phyloP scores from a whole-genome alignment of 2,113 vertebrate genomes.

The Origma solitaria region DNA sequence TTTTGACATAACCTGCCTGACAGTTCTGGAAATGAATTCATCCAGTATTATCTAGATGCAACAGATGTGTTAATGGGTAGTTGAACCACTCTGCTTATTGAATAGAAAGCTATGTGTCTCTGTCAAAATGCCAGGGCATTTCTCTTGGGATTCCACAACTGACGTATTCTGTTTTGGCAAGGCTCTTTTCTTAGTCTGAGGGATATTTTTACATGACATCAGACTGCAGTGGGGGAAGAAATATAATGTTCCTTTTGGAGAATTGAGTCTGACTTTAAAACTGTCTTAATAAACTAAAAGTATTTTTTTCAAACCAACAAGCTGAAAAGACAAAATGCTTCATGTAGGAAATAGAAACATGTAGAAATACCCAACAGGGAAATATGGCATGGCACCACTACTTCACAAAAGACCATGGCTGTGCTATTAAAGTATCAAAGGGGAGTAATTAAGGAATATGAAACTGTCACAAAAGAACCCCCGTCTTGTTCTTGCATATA shows the following conservation, averaged over 20 bases:
- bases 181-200: not conserved
- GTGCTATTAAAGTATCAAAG: not conserved
- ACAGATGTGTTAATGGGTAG: not conserved
- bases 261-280: not conserved
- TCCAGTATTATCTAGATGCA: not conserved
- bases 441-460: not conserved
- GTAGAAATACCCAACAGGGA: not conserved
- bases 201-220: not conserved
- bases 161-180: not conserved
- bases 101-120: not conserved
- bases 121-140: not conserved
- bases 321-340: not conserved
- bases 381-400: not conserved
- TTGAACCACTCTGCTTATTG: not conserved
- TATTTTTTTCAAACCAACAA: not conserved
- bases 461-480: not conserved
- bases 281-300: not conserved
- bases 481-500: not conserved
- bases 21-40: fast-evolving
- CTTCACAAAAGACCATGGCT: not conserved
- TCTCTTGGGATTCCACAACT: not conserved
- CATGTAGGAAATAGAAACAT: not conserved
- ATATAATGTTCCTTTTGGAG: not conserved
- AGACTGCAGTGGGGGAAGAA: not conserved
- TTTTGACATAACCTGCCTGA: not conserved